Base-by-base conservation (phyloP, 2,797 vertebrate species). In the Falco columbarius region DNA sequence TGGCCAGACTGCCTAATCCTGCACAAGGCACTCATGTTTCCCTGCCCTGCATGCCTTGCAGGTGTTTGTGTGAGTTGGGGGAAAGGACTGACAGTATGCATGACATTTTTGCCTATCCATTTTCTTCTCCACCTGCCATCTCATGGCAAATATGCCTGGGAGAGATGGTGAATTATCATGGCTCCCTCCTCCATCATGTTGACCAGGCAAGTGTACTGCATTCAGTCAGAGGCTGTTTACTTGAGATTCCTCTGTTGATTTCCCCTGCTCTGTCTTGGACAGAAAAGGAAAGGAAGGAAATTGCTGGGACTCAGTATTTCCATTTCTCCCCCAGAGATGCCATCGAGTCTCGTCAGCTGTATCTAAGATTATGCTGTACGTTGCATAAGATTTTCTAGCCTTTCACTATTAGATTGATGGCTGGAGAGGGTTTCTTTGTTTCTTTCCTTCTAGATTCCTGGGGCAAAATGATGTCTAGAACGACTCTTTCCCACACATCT, bases 111-210 rank as follows among this genome's bases (percentile, higher is more conserved):
- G 27, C 20, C 11, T 56, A 20, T 30, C 17, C 13, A 1, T 47
- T 86, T 5, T 54, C 42, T 79, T 93, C 21, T 90, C 11, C 61
- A 14, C 11, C 26, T 47, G 20, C n/a, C 14, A 14, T 29, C 30
- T 58, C 14, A 13, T 32, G 21, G 56, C 61, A 88, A 46, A 67
- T 4, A 2, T 63, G 26, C 9, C 36, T 73, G 29, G 21, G 36
- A 75, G 24, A 46, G 55, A 44, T 26, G 26, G 5, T 66, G 26
- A 70, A 59, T 61, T 34, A 24, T 52, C 21, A 14, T 23, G 10
- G 12, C n/a, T 73, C 24, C 20, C 27, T 89, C 30, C 36, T 79
- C 34, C 1, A 0, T 73, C 63, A 13, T 0, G 0, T 22, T 66
- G 71, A 44, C 67, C 23, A 38, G 40, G 17, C 9, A 4, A 42